These are phyloP conservation scores for Andrena praecox DNA, from an alignment of 2,888 invertebrate genomes.

Conservation along the genomic window DNA sequence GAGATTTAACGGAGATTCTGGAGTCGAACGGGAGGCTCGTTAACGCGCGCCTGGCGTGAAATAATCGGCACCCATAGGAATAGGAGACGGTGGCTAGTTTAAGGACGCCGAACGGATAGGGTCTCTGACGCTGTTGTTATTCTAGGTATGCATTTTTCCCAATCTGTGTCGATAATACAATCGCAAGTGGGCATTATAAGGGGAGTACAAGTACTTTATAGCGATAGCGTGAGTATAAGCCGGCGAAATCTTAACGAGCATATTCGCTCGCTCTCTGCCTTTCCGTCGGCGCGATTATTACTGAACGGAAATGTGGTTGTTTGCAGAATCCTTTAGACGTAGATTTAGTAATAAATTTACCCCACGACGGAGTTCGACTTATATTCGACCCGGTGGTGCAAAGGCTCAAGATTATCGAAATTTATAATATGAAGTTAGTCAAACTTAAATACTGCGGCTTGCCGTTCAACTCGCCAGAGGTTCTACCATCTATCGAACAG, in stretches of 20 bases:
- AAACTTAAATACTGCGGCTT: conserved; percentile 97
- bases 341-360: conserved; percentile 98
- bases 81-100: neutral
- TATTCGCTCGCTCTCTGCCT: neutral
- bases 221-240: conserved; percentile 91
- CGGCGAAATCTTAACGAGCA: neutral
- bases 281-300: neutral
- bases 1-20: neutral
- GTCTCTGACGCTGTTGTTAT: conserved; percentile 25
- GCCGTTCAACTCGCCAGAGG: conserved; percentile 96
- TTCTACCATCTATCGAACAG: conserved; percentile 98
- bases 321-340: conserved; percentile 96
- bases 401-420: conserved; percentile 98
- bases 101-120: neutral
- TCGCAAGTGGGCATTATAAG: conserved; percentile 97
- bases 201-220: conserved; percentile 98
- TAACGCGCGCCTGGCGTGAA: neutral
- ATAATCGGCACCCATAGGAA: neutral
- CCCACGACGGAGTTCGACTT: conserved; percentile 97
- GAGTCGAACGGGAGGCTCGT: neutral
- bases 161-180: conserved; percentile 98
- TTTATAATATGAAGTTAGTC: conserved; percentile 98
- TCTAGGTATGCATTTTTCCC: conserved; percentile 99
- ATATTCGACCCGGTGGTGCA: conserved; percentile 98
- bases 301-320: conserved; percentile 29